Evolutionary conservation across 2,888 invertebrate species (phyloP), one percentile per base, ranked within the genome.

Genomic region (Ophioninae sp.): DNA sequence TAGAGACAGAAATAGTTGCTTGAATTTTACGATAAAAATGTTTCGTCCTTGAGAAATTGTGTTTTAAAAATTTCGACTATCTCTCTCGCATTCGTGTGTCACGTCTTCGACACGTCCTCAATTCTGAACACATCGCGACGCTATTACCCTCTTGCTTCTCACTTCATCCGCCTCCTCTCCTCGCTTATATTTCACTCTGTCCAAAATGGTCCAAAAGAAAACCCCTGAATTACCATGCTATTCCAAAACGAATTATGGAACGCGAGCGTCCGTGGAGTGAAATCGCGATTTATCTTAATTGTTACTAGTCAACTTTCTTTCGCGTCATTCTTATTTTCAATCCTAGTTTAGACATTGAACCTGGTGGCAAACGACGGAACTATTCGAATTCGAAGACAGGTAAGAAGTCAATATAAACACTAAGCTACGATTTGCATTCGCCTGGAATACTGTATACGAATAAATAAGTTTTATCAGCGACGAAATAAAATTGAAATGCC

Each of bases 101-200:
- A n/a, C n/a, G n/a, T n/a, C n/a, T n/a, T n/a, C n/a, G n/a, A n/a
- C n/a, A n/a, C n/a, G n/a, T n/a, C n/a, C n/a, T n/a, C n/a, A n/a
- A 83, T 83, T 83, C 83, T 71, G 71, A 81, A 83, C 74, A 75
- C 83, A 81, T 81, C 74, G 51, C 59, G 71, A 78, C 22, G 59
- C 79, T 58, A 59, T 65, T 51, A 41, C 72, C 39, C 74, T 69
- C 64, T 17, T 58, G 44, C 64, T 61, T 22, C 3, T 30, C 30
- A 63, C 17, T 73, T 41, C 30, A 44, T 23, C 58, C 51, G 23
- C 39, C 20, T 22, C 39, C 71, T 44, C 22, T 67, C 44, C 20
- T 13, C n/a, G n/a, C 37, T 5, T 41, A 22, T 79, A 61, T 79
- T 37, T 71, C 41, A 58, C 58, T 74, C 22, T 41, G 67, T 51